Base-by-base conservation (phyloP, 2,888 invertebrate genomes). In the Mellilla xanthometata region DNA sequence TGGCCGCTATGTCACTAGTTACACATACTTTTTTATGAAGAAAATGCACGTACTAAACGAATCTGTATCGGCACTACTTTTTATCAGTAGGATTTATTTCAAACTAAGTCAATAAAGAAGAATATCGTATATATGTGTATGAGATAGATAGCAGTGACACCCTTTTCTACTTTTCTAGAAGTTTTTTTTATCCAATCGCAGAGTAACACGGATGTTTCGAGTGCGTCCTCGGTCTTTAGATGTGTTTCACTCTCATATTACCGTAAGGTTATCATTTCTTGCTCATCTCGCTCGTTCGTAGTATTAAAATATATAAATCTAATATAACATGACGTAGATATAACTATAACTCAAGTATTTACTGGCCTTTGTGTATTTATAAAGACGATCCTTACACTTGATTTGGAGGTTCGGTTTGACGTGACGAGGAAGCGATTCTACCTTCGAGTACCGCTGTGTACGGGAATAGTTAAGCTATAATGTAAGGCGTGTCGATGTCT, bases 231-330 rank as follows among this genome's bases (percentile, higher is more conserved):
- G 72, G 72, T 69, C 54, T 39, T 19, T 51, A 26, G 39, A 43
- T 43, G 46, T 36, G 28, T 45, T 8, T 47, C 41, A 24, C 36
- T 48, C 39, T 41, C 29, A 53, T 59, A 60, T 61, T 53, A 60
- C 60, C 41, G 60, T 55, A 65, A 54, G 62, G 62, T 58, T 64
- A 56, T 64, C 49, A 54, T 79, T 77, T 80, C 75, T 78, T 81
- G 84, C 85, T 85, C 85, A 82, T 77, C 70, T 76, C 71, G 72
- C 74, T 81, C 81, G 74, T 72, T 76, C 64, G 69, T 86, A 84
- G 78, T 76, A 58, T 68, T 75, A 52, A 48, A 52, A 46, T 53
- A 56, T 77, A 73, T 80, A 77, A 76, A 72, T 75, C 60, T 76
- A 73, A 72, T 76, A 75, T 77, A 74, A 72, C 75, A 75, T 80